Conservation (phyloP, 2,797 vertebrate genomes). For the Neosalanx taihuensis region DNA sequence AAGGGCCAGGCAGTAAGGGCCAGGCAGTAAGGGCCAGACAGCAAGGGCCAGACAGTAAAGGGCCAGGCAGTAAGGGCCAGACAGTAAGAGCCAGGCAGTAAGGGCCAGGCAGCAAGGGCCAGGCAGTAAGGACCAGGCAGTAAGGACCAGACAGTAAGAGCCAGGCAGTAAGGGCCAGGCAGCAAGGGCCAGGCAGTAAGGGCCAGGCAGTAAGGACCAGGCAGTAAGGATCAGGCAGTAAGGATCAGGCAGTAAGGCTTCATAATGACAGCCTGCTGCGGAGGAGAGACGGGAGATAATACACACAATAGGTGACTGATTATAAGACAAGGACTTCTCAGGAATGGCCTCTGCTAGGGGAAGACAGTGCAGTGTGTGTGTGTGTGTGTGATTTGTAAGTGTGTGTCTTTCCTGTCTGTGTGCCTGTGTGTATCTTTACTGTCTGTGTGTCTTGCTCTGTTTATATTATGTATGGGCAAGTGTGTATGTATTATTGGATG, state of each 20-base stretch:
- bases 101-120: too few relatives aligned
- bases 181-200: too few relatives aligned
- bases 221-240: too few relatives aligned
- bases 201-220: too few relatives aligned
- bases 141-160: too few relatives aligned
- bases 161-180: too few relatives aligned
- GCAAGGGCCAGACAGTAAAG: too few relatives aligned
- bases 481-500: slow-evolving; percentile 9
- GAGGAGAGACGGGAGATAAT: slow-evolving; percentile 16
- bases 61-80: too few relatives aligned
- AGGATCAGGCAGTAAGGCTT: neutral
- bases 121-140: too few relatives aligned
- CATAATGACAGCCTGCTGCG: neutral
- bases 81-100: too few relatives aligned
- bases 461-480: neutral
- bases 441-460: slow-evolving; percentile 21
- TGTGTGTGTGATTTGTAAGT: slow-evolving; percentile 9
- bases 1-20: too few relatives aligned
- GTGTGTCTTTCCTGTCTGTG: slow-evolving; percentile 7
- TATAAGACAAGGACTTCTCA: slow-evolving; percentile 21
- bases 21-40: too few relatives aligned
- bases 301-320: slow-evolving; percentile 47
- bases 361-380: slow-evolving; percentile 11
- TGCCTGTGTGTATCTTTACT: slow-evolving; percentile 7
- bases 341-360: neutral